phyloP scores from a whole-genome alignment of 1,140 invertebrate genomes.

The Neodiprion fabricii region DNA sequence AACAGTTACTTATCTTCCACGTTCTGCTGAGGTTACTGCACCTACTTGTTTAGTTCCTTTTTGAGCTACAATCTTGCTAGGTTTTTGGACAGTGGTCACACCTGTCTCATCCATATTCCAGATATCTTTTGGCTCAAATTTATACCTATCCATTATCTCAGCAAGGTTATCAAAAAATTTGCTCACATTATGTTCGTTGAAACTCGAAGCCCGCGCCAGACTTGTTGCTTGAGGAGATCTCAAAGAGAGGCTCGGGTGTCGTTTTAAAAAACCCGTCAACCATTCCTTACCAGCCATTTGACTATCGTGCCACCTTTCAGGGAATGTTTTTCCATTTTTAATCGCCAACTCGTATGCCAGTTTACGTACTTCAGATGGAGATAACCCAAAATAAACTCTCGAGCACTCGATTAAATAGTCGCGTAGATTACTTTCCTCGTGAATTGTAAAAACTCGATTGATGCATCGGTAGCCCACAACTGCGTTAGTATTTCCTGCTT shows the following conservation, averaged over 20 bases:
- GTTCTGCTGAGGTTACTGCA: slow-evolving; percentile 52
- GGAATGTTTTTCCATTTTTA: slow-evolving; percentile 27
- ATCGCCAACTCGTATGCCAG: slow-evolving; percentile 33
- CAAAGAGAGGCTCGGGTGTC: slow-evolving; percentile 35
- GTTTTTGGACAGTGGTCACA: no score
- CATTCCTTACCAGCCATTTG: slow-evolving; percentile 33
- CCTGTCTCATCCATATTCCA: slow-evolving; percentile 59
- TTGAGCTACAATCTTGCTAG: no score
- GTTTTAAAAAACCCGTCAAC: slow-evolving; percentile 35
- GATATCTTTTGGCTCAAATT: slow-evolving; percentile 36
- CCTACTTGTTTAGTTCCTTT: slow-evolving; percentile 63
- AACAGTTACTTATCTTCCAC: slow-evolving; percentile 56
- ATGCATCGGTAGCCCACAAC: no score
- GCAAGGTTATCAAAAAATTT: slow-evolving; percentile 39
- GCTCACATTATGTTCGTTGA: slow-evolving; percentile 37
- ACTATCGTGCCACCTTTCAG: slow-evolving; percentile 33
- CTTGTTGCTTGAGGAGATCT: slow-evolving; percentile 39
- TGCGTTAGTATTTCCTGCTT: no score
- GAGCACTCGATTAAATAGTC: slow-evolving; percentile 20
- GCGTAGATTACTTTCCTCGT: no score
- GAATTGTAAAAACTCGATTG: no score
- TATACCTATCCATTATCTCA: slow-evolving; percentile 23
- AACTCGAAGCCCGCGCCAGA: slow-evolving; percentile 35
- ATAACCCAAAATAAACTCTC: slow-evolving; percentile 33
- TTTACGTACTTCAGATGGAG: slow-evolving; percentile 28